phyloP scores from a whole-genome alignment of 1,140 invertebrate species.

The Antheraea pernyi region DNA sequence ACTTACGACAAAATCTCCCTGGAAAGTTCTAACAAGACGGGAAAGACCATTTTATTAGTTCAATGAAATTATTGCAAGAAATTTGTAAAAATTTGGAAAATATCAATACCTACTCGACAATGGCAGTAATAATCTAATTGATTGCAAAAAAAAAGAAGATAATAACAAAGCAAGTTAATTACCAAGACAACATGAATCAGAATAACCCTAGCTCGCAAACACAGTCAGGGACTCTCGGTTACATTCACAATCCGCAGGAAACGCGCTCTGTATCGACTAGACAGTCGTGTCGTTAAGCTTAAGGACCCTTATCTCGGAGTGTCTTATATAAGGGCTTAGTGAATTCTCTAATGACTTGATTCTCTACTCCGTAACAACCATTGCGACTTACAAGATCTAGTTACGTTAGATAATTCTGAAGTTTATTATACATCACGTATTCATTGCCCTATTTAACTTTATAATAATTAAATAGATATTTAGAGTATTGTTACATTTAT shows the following conservation, averaged over 20 bases:
- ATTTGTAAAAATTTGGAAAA: no score
- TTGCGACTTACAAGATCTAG: conserved; percentile 6
- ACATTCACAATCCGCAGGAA: conserved; percentile 16
- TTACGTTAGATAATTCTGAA: conserved; percentile 19
- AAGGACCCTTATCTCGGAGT: conserved; percentile 30
- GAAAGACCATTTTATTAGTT: no score
- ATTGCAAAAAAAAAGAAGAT: neutral
- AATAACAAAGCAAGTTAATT: neutral
- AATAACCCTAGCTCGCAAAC: neutral
- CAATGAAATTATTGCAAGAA: no score
- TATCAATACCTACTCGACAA: no score
- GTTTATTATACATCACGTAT: conserved; percentile 5
- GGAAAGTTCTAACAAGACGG: no score
- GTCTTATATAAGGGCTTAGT: conserved; percentile 32
- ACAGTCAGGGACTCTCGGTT: neutral
- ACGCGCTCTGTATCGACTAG: conserved; percentile 27
- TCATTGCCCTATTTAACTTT: neutral
- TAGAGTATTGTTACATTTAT: no score
- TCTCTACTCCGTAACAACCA: conserved; percentile 31
- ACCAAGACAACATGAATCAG: neutral
- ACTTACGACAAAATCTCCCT: no score
- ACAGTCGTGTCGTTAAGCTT: conserved; percentile 28
- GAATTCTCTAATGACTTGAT: conserved; percentile 32
- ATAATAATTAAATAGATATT: neutral
- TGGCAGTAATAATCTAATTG: no score